Evolutionary conservation across 2,113 vertebrate species (phyloP).

Genomic region (Anguilla rostrata): DNA sequence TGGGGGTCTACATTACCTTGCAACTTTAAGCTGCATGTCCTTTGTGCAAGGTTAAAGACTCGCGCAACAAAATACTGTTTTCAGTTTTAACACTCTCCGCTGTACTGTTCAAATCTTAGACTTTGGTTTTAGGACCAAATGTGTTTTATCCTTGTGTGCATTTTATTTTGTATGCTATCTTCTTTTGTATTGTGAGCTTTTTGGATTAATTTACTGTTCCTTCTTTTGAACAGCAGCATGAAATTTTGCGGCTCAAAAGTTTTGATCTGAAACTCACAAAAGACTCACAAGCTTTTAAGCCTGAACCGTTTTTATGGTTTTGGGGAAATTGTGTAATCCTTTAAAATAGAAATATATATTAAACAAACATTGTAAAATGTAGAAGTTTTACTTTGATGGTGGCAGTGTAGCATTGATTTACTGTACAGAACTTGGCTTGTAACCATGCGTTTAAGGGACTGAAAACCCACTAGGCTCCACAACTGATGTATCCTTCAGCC

Average conservation of each 20-base stretch:
- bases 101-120: neutral
- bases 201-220: neutral
- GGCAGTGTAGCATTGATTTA: neutral
- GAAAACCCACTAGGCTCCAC: neutral
- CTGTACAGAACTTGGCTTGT: neutral
- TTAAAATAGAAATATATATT: neutral
- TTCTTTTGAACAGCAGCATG: neutral
- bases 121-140: no score
- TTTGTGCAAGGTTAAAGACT: no score
- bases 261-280: no score
- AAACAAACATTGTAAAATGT: neutral
- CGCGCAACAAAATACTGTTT: neutral
- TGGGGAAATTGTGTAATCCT: no score
- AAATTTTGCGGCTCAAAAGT: neutral
- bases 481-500: neutral
- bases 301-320: no score
- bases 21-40: neutral
- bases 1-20: constrained; percentile 9
- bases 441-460: neutral
- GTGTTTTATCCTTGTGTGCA: no score
- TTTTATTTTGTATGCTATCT: no score
- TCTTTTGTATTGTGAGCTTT: no score
- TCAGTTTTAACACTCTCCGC: neutral
- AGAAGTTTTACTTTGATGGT: neutral
- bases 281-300: no score